Percentiles rank a stretch among this genome's conserved stretches.
Evolutionary conservation across 2,888 invertebrate genomes (phyloP).

Genomic region (Alitta virens): DNA sequence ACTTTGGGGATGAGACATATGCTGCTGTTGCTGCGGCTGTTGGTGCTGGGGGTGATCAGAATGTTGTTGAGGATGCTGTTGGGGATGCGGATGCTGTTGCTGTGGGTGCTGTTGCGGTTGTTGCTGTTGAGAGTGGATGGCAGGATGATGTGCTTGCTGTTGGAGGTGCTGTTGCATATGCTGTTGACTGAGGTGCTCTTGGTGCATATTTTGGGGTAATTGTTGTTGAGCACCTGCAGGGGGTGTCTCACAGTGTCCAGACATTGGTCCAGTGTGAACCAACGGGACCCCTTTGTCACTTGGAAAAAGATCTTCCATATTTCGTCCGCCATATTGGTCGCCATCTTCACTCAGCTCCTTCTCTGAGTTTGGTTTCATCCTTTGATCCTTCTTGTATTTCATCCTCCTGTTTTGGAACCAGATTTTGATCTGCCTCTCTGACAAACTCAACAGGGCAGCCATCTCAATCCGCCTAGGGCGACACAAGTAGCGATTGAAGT

Average conservation of each 20-base stretch:
- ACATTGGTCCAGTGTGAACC: too few species aligned
- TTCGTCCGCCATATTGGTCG: too few species aligned
- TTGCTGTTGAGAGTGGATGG: background rate
- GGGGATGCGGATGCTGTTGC: background rate
- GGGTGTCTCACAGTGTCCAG: too few species aligned
- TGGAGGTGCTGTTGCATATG: background rate
- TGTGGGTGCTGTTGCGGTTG: background rate
- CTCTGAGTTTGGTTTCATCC: constrained; percentile 14
- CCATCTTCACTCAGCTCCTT: background rate
- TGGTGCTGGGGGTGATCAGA: background rate
- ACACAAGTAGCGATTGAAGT: constrained; percentile 73
- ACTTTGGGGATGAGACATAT: background rate
- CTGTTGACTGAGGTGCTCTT: too few species aligned
- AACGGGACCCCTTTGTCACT: too few species aligned
- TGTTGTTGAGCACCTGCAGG: too few species aligned
- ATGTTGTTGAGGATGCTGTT: background rate
- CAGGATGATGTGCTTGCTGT: constrained; percentile 1
- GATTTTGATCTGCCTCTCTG: constrained; percentile 83
- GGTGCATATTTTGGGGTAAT: too few species aligned
- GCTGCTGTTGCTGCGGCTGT: background rate
- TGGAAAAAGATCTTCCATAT: too few species aligned
- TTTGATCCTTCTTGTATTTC: constrained; percentile 56
- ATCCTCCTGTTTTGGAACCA: constrained; percentile 83
- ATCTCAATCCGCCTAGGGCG: constrained; percentile 76
- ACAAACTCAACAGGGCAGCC: constrained; percentile 69